phyloP scores from a whole-genome alignment of 2,113 vertebrate genomes.

The Zapornia atra region DNA sequence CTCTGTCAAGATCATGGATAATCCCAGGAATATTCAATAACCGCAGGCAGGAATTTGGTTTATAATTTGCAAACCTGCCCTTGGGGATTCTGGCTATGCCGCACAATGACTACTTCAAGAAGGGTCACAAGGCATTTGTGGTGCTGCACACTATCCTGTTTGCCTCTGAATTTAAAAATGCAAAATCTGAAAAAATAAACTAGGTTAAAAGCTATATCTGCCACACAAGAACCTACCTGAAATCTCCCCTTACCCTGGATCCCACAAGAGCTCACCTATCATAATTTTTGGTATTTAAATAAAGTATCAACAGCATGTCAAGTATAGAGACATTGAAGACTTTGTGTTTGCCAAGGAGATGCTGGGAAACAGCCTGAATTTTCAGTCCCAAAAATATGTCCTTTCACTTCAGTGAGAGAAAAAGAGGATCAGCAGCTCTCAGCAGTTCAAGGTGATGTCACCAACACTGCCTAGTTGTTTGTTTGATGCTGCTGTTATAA shows the following conservation, averaged over 20 bases:
- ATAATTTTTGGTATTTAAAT: background rate
- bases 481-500: background rate
- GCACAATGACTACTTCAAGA: background rate
- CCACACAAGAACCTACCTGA: background rate
- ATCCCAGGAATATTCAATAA: constrained; percentile 29
- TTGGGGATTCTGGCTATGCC: background rate
- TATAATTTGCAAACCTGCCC: background rate
- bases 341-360: background rate
- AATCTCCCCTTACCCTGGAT: background rate
- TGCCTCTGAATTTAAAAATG: background rate
- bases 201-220: background rate
- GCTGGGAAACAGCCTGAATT: background rate
- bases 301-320: background rate
- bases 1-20: constrained; percentile 1
- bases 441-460: background rate
- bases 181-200: background rate
- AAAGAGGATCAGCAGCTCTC: background rate
- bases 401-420: background rate
- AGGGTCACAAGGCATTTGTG: background rate
- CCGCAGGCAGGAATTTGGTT: background rate
- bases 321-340: background rate
- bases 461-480: background rate
- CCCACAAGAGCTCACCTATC: background rate
- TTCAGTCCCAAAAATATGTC: background rate
- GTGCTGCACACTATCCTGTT: background rate